A percentile compares a stretch with the other conserved stretches of the same genome.
Conservation (phyloP, 2,888 invertebrate species). For the Argyresthia albistria region DNA sequence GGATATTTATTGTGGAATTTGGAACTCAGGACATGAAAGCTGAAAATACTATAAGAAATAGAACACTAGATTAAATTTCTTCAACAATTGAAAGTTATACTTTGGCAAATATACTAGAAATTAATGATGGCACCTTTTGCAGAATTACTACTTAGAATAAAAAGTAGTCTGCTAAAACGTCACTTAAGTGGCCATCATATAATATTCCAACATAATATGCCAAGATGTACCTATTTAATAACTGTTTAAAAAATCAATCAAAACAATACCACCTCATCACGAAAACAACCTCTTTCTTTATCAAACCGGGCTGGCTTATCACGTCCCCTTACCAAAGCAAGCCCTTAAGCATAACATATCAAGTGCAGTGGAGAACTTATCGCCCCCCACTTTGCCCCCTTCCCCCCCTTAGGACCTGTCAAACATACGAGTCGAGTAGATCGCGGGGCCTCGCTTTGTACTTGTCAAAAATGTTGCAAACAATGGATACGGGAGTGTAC, state of each 20-base stretch:
- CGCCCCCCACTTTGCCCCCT: constrained; percentile 23
- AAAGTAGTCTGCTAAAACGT: too few relatives aligned
- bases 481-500: constrained; percentile 61
- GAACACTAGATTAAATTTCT: too few relatives aligned
- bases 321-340: background rate
- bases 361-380: constrained; percentile 66
- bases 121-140: too few relatives aligned
- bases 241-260: too few relatives aligned
- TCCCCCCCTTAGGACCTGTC: constrained; percentile 25
- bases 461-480: constrained; percentile 73
- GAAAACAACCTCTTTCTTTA: background rate
- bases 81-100: background rate
- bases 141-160: too few relatives aligned
- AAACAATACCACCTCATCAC: background rate
- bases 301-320: background rate
- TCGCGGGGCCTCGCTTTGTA: constrained; percentile 66
- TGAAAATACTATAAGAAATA: too few relatives aligned
- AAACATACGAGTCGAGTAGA: constrained; percentile 48
- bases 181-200: too few relatives aligned
- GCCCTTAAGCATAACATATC: constrained; percentile 20
- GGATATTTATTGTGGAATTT: too few relatives aligned
- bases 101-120: too few relatives aligned
- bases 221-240: too few relatives aligned
- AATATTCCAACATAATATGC: too few relatives aligned
- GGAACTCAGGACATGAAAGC: too few relatives aligned